These are phyloP conservation scores for Macrotus californicus DNA, from an alignment of 2,113 vertebrate genomes.

Conservation along the genomic window DNA sequence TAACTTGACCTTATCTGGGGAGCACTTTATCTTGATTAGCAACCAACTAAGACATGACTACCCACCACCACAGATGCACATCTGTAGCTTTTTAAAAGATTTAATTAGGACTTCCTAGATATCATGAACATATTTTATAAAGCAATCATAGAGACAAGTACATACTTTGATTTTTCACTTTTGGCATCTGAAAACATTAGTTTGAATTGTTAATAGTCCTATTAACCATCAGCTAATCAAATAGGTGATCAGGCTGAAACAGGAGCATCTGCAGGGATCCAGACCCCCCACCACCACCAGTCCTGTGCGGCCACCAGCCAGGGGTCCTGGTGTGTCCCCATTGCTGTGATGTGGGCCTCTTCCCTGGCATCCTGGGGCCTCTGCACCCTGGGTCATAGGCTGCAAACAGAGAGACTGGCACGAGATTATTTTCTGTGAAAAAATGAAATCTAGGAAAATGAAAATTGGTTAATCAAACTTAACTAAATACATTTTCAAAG, in stretches of 20 bases:
- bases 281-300: accelerated
- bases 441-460: background rate
- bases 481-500: background rate
- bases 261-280: background rate
- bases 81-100: background rate
- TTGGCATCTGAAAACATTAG: background rate
- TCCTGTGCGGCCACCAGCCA: too few species aligned
- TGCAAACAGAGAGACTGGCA: background rate
- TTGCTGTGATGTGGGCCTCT: too few species aligned
- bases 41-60: background rate
- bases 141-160: background rate
- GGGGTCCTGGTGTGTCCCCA: too few species aligned
- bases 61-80: background rate
- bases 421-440: background rate
- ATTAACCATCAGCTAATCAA: background rate
- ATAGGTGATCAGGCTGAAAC: background rate
- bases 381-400: background rate
- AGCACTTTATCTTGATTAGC: background rate
- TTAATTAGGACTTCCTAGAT: background rate
- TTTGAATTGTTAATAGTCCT: background rate
- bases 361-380: background rate
- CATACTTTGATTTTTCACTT: background rate
- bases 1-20: too few species aligned
- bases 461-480: background rate
- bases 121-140: background rate